Evolutionary conservation across 1,140 invertebrate genomes (phyloP), one percentile per base, ranked within the genome.

Genomic region (Aphaenogaster ashmeadi): DNA sequence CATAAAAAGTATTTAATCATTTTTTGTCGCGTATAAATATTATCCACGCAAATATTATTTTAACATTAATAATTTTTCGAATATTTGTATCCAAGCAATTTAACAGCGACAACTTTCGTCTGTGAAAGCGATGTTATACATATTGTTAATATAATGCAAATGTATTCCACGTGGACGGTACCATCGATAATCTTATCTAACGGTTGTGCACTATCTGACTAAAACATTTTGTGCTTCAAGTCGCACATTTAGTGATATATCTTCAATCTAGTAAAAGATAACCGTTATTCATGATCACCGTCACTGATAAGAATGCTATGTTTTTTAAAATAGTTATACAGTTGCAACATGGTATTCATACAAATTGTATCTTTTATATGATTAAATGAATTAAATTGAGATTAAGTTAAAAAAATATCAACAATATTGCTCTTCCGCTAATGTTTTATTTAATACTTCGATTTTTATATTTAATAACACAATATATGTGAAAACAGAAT

Each of bases 131-230:
- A 66, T 79, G 62, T 52, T 47, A 38, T n/a, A 75, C 71, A 72
- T 78, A 33, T 84, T 89, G 86, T 89, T 85, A 85, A 80, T 88
- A 80, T 80, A 85, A 89, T 89, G 80, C 75, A 85, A 89, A 89
- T 89, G 56, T 71, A 67, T 77, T 56, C 60, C 33, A 77, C 80
- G 50, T 66, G 52, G 7, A 21, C 52, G 27, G 52, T 33, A 3
- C 15, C 54, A 2, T 44, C 2, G n/a, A 33, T 44, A 69, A 50
- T 66, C 87, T 69, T 78, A 85, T 85, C 81, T 85, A 85, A 85
- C 71, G 50, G 75, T 86, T 86, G 47, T 60, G 33, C 75, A 18
- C 38, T 58, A 54, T 52, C 38, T 13, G 6, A 86, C 44, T 60
- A 13, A 38, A 52, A 7, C 5, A 71, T 81, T 80, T 60, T 80